Evolutionary conservation across 2,797 vertebrate genomes (phyloP).

Genomic region (Chelmon rostratus): DNA sequence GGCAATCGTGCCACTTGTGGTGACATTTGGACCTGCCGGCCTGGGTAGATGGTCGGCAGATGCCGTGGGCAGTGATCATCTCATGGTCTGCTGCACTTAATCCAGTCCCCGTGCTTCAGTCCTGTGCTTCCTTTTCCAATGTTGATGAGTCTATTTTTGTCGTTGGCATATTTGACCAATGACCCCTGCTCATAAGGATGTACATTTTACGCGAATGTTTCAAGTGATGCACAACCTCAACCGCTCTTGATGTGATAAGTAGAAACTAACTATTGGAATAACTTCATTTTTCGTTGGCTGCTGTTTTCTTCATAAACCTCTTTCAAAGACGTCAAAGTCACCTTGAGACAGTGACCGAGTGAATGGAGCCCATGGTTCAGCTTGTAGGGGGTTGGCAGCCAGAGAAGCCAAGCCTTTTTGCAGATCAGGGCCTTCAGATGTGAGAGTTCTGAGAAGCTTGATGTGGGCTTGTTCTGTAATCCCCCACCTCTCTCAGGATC

Average conservation of each 20-base stretch:
- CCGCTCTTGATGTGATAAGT: conserved; percentile 26
- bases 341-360: conserved; percentile 73
- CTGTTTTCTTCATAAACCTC: conserved; percentile 63
- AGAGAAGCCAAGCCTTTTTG: conserved; percentile 58
- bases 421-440: conserved; percentile 74
- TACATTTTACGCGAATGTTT: background rate
- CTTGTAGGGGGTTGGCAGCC: conserved; percentile 59
- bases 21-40: too few relatives aligned
- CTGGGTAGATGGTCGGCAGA: too few relatives aligned
- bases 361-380: conserved; percentile 46
- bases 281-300: conserved; percentile 42
- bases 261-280: conserved; percentile 32
- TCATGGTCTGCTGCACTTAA: too few relatives aligned
- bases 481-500: conserved; percentile 73
- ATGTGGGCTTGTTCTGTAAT: conserved; percentile 71
- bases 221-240: background rate
- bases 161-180: background rate
- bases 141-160: background rate
- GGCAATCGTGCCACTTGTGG: background rate
- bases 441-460: conserved; percentile 77
- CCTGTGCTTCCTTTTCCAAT: too few relatives aligned
- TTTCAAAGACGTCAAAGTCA: conserved; percentile 75
- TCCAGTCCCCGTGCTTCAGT: too few relatives aligned
- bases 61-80: too few relatives aligned
- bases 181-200: background rate